These are phyloP conservation scores for Pandemis heparana DNA, from an alignment of 2,888 invertebrate genomes.

Conservation along the genomic window DNA sequence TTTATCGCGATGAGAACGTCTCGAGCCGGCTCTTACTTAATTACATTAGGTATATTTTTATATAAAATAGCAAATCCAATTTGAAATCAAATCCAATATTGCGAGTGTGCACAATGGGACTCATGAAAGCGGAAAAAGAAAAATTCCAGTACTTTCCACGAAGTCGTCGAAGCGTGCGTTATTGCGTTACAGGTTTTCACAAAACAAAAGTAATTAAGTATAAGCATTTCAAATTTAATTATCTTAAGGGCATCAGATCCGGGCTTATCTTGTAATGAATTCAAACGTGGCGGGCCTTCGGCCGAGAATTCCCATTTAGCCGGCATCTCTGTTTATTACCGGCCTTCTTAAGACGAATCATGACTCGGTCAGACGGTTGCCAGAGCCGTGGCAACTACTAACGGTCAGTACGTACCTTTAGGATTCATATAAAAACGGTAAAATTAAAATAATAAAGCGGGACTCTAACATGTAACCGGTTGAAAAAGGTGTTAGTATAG, in stretches of 20 bases:
- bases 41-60: neutral
- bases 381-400: neutral
- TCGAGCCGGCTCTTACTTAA: neutral
- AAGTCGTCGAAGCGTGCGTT: slow-evolving; percentile 6
- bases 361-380: slow-evolving; percentile 26
- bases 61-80: neutral
- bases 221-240: slow-evolving; percentile 40
- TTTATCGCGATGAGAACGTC: neutral
- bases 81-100: neutral
- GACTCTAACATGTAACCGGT: too few species aligned
- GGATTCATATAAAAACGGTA: neutral
- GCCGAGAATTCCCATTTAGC: slow-evolving; percentile 45
- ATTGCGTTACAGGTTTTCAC: slow-evolving; percentile 11
- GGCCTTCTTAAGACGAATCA: slow-evolving; percentile 36
- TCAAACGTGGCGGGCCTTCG: slow-evolving; percentile 38
- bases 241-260: slow-evolving; percentile 39
- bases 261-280: slow-evolving; percentile 46
- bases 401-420: slow-evolving; percentile 16
- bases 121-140: neutral
- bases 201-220: slow-evolving; percentile 24
- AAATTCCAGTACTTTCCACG: neutral
- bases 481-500: too few species aligned
- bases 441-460: neutral
- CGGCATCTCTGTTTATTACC: slow-evolving; percentile 41
- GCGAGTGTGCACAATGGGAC: neutral